Base-by-base conservation (phyloP, 2,113 vertebrate genomes). In the Antechinus flavipes region DNA sequence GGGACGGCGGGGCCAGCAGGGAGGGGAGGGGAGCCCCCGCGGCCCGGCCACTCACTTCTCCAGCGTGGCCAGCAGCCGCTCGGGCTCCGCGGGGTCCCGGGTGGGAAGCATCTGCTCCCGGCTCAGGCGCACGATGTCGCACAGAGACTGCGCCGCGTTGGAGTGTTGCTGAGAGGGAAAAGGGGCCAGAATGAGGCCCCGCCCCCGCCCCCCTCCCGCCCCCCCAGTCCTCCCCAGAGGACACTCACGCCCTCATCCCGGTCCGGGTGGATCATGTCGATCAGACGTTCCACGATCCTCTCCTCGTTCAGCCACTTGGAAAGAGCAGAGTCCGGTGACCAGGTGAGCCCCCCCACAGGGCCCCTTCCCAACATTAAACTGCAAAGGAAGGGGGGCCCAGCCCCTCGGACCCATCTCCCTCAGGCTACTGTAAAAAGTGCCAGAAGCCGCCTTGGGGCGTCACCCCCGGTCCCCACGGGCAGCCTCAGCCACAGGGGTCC, bases 291-390 rank as follows among this genome's bases (percentile, higher is more conserved):
- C 35, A 99, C 96, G 2, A 99, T 98, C 97, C 98, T 98, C 96
- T 99, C 98, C 93, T 99, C 98, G 0, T 98, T 99, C 90, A 99
- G 98, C 98, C 98, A 99, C 98, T 99, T 96, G 5, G 24, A 54
- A n/a, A 0, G 3, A 95, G 90, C n/a, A 93, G n/a, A 91, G 25
- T 12, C 30, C 11, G 1, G 30, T 68, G 61, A 68, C 25, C 2
- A 1, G 5, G 55, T 50, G 6, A 50, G 3, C 50, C 50, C 55
- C 7, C 55, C 55, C 23, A 61, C 42, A 42, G 42, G 2, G 2
- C 58, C 58, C 1, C 58, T 58, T 52, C 50, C 50, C 50, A 52
- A 1, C 50, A 52, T 52, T 52, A 52, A 11, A 52, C 50, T 9
- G 8, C 8, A 52, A 6, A 52, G 50, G 50, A 52, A 52, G 50